Evolutionary conservation across 2,113 vertebrate genomes (phyloP), one percentile per base, ranked within the genome.

Genomic region (Dasyprocta punctata): DNA sequence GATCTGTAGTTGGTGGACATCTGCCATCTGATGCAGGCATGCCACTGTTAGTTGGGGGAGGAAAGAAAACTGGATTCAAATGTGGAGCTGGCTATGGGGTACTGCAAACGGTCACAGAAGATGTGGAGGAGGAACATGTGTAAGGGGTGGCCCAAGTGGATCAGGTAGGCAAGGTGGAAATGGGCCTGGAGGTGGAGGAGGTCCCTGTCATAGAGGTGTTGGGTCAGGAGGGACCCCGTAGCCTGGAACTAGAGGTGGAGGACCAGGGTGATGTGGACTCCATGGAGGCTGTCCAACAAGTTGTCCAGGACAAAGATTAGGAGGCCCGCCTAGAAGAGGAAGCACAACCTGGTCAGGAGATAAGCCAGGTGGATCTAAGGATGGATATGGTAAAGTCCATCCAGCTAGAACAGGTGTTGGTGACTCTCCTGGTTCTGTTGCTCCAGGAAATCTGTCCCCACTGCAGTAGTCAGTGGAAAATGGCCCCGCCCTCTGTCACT

Each of bases 61-160:
- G 99, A 97, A 99, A 99, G 98, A 99, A 99, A 96, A 99, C 99
- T 33, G 99, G 99, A 98, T 99, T 99, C 98, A 99, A 99, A 89
- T 99, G 99, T 56, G 99, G 99, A 92, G 99, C 99, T 3, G 99
- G 99, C 73, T 99, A 99, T 14, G 99, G 99, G 86, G 99, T 99
- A 97, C 99, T 89, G 99, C 99, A 12, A 99, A 99, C 65, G 99
- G 99, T 83, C 99, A 99, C 83, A 99, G 99, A 99, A 99, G 99
- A 98, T 99, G 99, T 73, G 99, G 99, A 96, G 99, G 99, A 94
- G 99, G 99, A 86, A 99, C 99, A 87, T 99, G 98, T 98, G 99
- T 99, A 98, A 99, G 98, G 65, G 99, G 99, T 5, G 99, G 99
- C 75, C 99, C 99, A 75, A 99, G 98, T 44, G 99, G 99, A 61